Percentiles rank a stretch among this genome's conserved stretches.
Conservation (phyloP, 2,797 vertebrate genomes). For the Lophotriccus pileatus region DNA sequence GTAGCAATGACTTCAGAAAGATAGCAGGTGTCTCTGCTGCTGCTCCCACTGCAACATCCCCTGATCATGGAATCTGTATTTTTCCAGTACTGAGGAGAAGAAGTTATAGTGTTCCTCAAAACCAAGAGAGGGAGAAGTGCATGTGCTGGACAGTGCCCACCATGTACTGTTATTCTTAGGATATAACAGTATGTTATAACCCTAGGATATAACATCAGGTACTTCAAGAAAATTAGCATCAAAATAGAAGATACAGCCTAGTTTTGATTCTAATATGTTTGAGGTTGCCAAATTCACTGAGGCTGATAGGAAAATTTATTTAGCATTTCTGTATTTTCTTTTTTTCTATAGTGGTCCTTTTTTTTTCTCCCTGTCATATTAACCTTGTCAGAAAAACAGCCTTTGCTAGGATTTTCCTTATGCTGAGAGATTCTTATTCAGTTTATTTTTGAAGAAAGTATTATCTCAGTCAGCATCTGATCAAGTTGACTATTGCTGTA, state of each 20-base stretch:
- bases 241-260: background rate
- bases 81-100: background rate
- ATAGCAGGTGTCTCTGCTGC: background rate
- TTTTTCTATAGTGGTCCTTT: too few relatives aligned
- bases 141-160: background rate
- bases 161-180: background rate
- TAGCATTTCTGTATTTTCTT: background rate
- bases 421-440: background rate
- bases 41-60: background rate
- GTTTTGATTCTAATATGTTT: background rate
- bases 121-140: background rate
- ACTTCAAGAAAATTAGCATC: background rate
- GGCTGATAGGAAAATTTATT: background rate
- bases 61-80: background rate
- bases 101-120: background rate
- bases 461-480: background rate
- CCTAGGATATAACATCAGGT: background rate
- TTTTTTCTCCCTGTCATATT: background rate
- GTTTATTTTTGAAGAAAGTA: background rate
- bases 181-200: background rate
- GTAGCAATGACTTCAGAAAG: background rate
- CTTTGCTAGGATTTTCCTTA: background rate
- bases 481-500: background rate
- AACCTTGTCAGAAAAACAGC: background rate
- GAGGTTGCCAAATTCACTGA: background rate